A percentile compares a stretch with the other conserved stretches of the same genome.
Conservation (phyloP, 2,888 invertebrate genomes). For the Sarcophaga rosellei region DNA sequence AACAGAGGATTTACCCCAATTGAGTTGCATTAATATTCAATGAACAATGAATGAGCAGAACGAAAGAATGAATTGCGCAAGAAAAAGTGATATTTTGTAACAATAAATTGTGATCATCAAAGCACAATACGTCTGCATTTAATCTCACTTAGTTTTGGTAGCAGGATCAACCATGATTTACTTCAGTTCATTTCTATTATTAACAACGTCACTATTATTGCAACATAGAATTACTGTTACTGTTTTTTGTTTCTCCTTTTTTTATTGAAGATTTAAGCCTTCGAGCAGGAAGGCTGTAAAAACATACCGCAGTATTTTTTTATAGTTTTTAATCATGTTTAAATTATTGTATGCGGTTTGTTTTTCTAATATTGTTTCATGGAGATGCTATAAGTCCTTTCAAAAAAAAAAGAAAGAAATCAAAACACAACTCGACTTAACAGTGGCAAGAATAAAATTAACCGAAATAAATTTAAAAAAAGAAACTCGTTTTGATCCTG, state of each 20-base stretch:
- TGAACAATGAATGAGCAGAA: slow-evolving; percentile 16
- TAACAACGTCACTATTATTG: slow-evolving; percentile 68
- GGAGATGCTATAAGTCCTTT: slow-evolving; percentile 66
- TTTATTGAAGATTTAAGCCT: slow-evolving; percentile 73
- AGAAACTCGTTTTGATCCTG: slow-evolving; percentile 74
- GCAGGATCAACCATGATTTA: slow-evolving; percentile 72
- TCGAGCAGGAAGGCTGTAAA: slow-evolving; percentile 79
- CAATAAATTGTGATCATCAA: slow-evolving; percentile 53
- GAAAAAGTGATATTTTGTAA: slow-evolving; percentile 46
- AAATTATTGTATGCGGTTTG: slow-evolving; percentile 77
- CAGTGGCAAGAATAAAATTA: slow-evolving; percentile 61
- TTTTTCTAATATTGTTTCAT: slow-evolving; percentile 54
- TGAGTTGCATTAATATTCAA: slow-evolving; percentile 45
- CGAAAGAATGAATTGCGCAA: neutral
- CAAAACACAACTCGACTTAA: slow-evolving; percentile 56
- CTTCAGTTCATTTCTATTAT: slow-evolving; percentile 65
- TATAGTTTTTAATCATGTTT: slow-evolving; percentile 79
- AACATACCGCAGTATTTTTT: slow-evolving; percentile 75
- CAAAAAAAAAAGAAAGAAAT: slow-evolving; percentile 60
- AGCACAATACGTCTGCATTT: slow-evolving; percentile 16
- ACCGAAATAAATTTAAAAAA: slow-evolving; percentile 74
- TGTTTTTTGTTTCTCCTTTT: slow-evolving; percentile 51
- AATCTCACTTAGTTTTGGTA: slow-evolving; percentile 71
- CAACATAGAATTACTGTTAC: slow-evolving; percentile 47
- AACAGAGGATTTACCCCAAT: slow-evolving; percentile 16